Evolutionary conservation across 37 sponge, comb jelly and placozoan species (phyloP).

Genomic region (Geodia barretti): DNA sequence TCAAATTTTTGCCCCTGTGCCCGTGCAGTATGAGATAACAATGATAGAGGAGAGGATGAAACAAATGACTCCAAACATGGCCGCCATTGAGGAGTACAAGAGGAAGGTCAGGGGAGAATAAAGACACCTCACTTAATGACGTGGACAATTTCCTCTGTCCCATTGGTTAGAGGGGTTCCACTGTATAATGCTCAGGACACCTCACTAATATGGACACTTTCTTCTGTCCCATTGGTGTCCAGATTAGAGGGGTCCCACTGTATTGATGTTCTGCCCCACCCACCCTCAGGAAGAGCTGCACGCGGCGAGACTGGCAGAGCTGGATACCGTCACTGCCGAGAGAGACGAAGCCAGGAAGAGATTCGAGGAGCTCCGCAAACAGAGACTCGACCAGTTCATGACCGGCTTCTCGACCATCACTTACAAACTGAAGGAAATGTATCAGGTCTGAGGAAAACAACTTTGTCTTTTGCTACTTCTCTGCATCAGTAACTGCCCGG

Average conservation of each 20-base stretch:
- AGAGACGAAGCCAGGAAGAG: constrained; percentile 80
- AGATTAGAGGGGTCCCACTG: not conserved
- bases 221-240: no score
- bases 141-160: no score
- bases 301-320: constrained; percentile 71
- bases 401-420: constrained; percentile 93
- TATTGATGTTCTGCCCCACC: not conserved
- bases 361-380: constrained; percentile 85
- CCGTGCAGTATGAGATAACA: constrained; percentile 81
- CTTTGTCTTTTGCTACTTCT: not conserved
- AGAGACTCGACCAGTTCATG: constrained; percentile 95
- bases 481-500: no score
- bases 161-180: no score
- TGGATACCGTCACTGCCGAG: constrained; percentile 77
- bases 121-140: not conserved
- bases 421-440: constrained; percentile 98
- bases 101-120: no score
- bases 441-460: constrained; percentile 77
- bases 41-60: constrained; percentile 82
- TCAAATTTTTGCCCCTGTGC: not conserved
- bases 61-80: constrained; percentile 96
- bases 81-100: constrained; percentile 93
- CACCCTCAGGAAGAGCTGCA: constrained; percentile 70
- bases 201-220: no score
- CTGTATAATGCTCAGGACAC: no score